Base-by-base conservation (phyloP, 2,113 vertebrate species). In the Prionailurus bengalensis region DNA sequence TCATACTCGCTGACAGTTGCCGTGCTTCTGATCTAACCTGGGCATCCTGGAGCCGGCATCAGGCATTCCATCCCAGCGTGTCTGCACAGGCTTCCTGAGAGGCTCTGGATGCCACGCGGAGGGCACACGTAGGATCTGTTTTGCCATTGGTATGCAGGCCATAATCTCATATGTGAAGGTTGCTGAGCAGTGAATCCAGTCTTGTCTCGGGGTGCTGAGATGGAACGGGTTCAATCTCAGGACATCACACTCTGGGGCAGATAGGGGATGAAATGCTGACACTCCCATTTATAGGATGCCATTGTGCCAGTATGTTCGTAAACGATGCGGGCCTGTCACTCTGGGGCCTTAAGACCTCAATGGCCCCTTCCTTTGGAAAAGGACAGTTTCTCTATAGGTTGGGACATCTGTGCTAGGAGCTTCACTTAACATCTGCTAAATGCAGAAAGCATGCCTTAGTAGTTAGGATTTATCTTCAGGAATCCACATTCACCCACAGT, bases 1-100 rank as follows among this genome's bases (percentile, higher is more conserved):
- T 99, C 99, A 99, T 98, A 98, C 25, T 27, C 97, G 89, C 98
- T 97, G 98, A 98, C 99, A 98, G 99, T 95, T 73, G 94, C 98
- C 99, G 97, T 98, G 95, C 97, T 99, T 98, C 98, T 98, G 98
- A 98, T 99, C 98, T 99, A 99, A 99, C 99, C 99, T 98, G 98
- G 96, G 71, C 79, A 16, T 92, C 97, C 98, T 0, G 0, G 5
- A 74, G 95, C 87, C 84, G 31, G 95, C 58, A 92, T 95, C 82
- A 91, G 98, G 98, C 92, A 98, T 99, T 99, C 99, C 98, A 84
- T 86, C 97, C 97, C 2, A 33, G 97, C 97, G 0, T 97, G 98
- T 99, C 98, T 98, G 83, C 98, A 98, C 99, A 99, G 97, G 98
- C 91, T 1, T 92, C 95, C 93, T 88, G 36, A 55, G 97, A 99